These are phyloP conservation scores for Mycteria americana DNA, from an alignment of 2,797 vertebrate genomes.

Conservation along the genomic window DNA sequence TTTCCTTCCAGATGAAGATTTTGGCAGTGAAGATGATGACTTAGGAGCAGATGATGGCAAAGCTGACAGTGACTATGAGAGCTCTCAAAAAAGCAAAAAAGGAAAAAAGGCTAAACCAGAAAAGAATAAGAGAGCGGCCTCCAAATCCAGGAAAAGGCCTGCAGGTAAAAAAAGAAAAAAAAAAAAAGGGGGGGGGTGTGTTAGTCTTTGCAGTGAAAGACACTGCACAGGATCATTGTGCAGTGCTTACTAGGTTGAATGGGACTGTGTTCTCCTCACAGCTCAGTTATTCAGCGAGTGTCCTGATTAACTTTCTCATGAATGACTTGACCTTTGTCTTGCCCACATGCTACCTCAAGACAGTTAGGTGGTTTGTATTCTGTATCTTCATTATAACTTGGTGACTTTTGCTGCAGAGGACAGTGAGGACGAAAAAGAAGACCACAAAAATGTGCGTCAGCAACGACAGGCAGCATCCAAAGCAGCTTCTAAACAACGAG, in stretches of 20 bases:
- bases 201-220: neutral
- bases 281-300: neutral
- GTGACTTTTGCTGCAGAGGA: constrained; percentile 80
- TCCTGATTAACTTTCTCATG: neutral
- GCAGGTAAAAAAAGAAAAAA: constrained; percentile 71
- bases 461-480: constrained; percentile 96
- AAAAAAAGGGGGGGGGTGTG: neutral
- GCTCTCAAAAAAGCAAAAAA: constrained; percentile 86
- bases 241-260: neutral
- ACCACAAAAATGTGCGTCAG: constrained; percentile 93
- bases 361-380: neutral
- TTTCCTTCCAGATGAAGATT: constrained; percentile 79
- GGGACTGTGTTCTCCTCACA: neutral
- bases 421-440: constrained; percentile 93
- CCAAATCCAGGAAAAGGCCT: constrained; percentile 85
- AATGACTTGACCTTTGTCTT: neutral
- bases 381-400: neutral
- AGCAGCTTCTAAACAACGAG: constrained; percentile 95
- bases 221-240: neutral
- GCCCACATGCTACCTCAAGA: neutral
- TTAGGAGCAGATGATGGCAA: constrained; percentile 86
- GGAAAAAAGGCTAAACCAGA: constrained; percentile 85
- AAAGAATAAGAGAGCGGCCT: constrained; percentile 81
- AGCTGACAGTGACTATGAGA: constrained; percentile 84
- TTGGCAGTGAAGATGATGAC: constrained; percentile 87